Percentiles rank a stretch among this genome's conserved stretches.
Evolutionary conservation across 2,797 vertebrate species (phyloP).

Genomic region (Melanotaenia parkinsoni): DNA sequence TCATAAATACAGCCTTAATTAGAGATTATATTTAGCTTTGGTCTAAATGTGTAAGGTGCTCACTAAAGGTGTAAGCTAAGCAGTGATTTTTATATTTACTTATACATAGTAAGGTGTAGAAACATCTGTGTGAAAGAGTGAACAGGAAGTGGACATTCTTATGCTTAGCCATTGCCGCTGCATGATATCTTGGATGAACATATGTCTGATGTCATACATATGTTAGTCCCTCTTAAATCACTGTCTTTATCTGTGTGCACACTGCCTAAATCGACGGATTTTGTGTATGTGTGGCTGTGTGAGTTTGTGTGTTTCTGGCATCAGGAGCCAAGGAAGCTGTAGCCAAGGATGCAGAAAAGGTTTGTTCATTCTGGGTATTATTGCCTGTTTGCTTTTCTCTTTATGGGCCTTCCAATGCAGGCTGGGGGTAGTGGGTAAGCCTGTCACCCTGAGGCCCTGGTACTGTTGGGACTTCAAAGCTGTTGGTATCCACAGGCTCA

Average conservation of each 20-base stretch:
- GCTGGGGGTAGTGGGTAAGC: constrained; percentile 67
- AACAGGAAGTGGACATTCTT: constrained; percentile 8
- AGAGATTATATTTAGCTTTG: constrained; percentile 53
- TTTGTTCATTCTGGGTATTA: constrained; percentile 77
- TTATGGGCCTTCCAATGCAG: constrained; percentile 73
- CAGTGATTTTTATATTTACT: constrained; percentile 23
- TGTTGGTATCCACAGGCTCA: constrained; percentile 82
- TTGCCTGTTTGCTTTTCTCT: constrained; percentile 83
- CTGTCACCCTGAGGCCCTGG: constrained; percentile 65
- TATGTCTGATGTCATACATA: constrained; percentile 13
- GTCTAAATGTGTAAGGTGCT: constrained; percentile 57
- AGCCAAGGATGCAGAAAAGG: constrained; percentile 76
- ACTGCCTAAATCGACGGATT: constrained; percentile 5
- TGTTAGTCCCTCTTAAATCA: constrained; percentile 23
- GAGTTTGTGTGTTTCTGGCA: constrained; percentile 33
- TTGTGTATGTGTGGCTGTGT: constrained; percentile 15
- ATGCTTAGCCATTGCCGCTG: constrained; percentile 1
- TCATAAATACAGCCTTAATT: constrained; percentile 51
- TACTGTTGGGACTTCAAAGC: constrained; percentile 81
- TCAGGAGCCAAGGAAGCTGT: constrained; percentile 42
- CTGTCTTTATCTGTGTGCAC: constrained; percentile 3
- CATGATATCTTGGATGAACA: constrained; percentile 17
- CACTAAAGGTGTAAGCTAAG: constrained; percentile 39
- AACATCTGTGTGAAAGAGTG: neutral
- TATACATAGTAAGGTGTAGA: neutral